Base-by-base conservation (phyloP, 1,140 invertebrate species). In the Drosophila tropicalis region DNA sequence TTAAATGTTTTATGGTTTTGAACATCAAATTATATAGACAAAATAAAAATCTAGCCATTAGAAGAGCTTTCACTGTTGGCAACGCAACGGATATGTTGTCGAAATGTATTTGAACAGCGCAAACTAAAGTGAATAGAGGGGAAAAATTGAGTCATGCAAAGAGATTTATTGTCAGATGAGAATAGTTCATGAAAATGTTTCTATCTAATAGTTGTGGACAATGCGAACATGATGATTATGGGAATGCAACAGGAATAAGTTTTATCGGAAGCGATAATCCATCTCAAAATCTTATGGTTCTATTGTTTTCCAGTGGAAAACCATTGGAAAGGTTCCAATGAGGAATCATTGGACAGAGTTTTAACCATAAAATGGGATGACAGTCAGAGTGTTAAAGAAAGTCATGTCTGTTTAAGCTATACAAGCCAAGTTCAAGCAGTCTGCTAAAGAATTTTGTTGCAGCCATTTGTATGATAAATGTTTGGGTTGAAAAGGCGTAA, bases 1-100 rank as follows among this genome's bases (percentile, higher is more conserved):
- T 89, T 89, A 89, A 87, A 89, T 89, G 84, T 81, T 89, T 89
- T 89, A 89, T 90, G 84, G 84, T 58, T 80, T 67, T 66, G 70
- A 68, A 80, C 83, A 87, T 83, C 83, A 86, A 87, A 83, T 83
- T 83, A 89, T 83, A 83, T 89, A 82, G 79, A 76, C 79, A 89
- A 89, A 29, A 86, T 86, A 86, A 72, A 83, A 89, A 89, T 79
- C 60, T 40, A 64, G 56, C 74, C 78, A 85, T 85, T 75, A 75
- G 67, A 62, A 19, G 61, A 57, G 79, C n/a, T 12, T 41, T 47
- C 10, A 13, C 65, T 60, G 22, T 34, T 74, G 61, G 61, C 56
- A 36, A 41, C 41, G 32, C 36, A 62, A 19, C 76, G 80, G 81
- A 83, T 76, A 79, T 62, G 69, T 67, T 71, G 40, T 71, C 51